Percentiles rank a stretch among this genome's conserved stretches.
Conservation (phyloP, 1,140 invertebrate species). For the Cyphomyrmex costatus region DNA sequence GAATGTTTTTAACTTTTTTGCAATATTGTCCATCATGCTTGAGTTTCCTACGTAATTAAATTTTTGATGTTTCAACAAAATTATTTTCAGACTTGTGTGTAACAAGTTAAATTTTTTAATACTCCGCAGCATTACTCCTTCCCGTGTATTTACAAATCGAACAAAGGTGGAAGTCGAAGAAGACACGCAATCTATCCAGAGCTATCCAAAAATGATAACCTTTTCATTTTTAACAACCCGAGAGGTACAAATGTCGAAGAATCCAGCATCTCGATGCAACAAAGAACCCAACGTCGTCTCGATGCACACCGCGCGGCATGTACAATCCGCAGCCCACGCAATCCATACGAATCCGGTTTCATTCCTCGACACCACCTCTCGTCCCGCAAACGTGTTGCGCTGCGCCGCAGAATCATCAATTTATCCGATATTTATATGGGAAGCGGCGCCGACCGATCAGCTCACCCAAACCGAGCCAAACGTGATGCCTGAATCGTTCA, state of each 20-base stretch:
- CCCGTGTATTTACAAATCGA: background rate
- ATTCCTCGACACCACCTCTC: background rate
- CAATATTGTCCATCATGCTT: no score
- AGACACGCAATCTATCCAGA: background rate
- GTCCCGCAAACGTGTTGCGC: slow-evolving; percentile 1
- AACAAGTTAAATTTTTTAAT: no score
- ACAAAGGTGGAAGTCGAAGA: background rate
- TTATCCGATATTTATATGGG: slow-evolving; percentile 50
- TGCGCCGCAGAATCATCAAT: slow-evolving; percentile 34
- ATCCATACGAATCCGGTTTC: slow-evolving; percentile 53
- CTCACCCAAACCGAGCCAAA: background rate
- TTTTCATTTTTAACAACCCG: background rate
- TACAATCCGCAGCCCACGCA: slow-evolving; percentile 26
- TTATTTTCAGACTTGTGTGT: no score
- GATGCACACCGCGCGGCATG: background rate
- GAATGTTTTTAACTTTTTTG: no score
- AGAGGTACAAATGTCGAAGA: background rate
- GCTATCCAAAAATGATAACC: background rate
- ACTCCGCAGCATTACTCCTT: no score
- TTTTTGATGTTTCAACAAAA: no score
- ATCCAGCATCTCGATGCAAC: background rate
- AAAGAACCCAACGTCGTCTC: background rate
- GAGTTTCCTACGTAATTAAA: no score
- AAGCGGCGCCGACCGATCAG: background rate
- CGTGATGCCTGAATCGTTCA: slow-evolving; percentile 41